Evolutionary conservation across 2,888 invertebrate genomes (phyloP).

Genomic region (Resseliella maxima): DNA sequence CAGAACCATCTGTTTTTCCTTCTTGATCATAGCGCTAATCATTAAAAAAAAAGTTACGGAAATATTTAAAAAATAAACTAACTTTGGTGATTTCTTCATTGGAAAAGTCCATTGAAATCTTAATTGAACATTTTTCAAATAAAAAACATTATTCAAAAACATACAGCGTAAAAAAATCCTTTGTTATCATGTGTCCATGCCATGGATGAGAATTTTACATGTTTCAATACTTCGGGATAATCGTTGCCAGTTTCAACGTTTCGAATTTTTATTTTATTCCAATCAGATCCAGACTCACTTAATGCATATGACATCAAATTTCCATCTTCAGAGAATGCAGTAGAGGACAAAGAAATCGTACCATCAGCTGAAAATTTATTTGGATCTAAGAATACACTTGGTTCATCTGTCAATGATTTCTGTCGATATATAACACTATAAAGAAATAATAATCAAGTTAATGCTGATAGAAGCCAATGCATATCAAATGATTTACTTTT

Average conservation of each 20-base stretch:
- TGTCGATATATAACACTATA: not conserved
- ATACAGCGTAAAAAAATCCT: constrained; percentile 93
- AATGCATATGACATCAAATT: constrained; percentile 90
- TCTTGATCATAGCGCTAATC: constrained; percentile 67
- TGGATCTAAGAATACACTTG: constrained; percentile 91
- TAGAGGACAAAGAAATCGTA: constrained; percentile 81
- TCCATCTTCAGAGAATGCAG: constrained; percentile 90
- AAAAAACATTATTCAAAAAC: constrained; percentile 60
- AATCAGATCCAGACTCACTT: constrained; percentile 94
- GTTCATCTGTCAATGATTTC: constrained; percentile 65
- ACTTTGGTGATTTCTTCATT: not conserved
- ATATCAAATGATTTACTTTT: constrained; percentile 73
- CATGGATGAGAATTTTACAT: constrained; percentile 91
- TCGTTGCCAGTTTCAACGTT: constrained; percentile 81
- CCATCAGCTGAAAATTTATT: constrained; percentile 92
- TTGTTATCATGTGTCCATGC: constrained; percentile 95
- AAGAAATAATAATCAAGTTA: not conserved
- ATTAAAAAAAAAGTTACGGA: too few relatives aligned
- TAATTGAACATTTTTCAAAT: not conserved
- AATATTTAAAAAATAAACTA: not conserved
- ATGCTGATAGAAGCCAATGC: not conserved
- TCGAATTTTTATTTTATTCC: constrained; percentile 89
- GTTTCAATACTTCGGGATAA: constrained; percentile 87
- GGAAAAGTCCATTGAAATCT: not conserved
- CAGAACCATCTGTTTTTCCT: constrained; percentile 91